These are phyloP conservation scores for Anastrepha obliqua DNA, from an alignment of 1,140 invertebrate species.

Conservation along the genomic window DNA sequence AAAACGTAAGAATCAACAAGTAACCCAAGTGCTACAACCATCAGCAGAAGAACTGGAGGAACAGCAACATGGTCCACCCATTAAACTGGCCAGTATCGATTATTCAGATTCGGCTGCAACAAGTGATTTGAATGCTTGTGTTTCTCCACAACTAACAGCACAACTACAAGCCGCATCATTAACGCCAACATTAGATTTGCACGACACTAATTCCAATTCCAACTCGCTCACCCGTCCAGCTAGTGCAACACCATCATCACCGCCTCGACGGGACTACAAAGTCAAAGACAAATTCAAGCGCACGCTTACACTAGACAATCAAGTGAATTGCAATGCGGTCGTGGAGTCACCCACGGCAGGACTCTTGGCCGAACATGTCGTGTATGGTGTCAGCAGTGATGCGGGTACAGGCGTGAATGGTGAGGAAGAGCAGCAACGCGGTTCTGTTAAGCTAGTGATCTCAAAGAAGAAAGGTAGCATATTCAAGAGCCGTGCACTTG, in stretches of 20 bases:
- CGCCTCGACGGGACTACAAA: slow-evolving; percentile 69
- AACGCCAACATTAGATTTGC: slow-evolving; percentile 55
- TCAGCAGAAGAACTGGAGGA: slow-evolving; percentile 55
- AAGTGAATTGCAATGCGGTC: slow-evolving; percentile 62
- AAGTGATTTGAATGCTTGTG: slow-evolving; percentile 58
- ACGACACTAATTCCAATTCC: slow-evolving; percentile 57
- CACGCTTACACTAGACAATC: slow-evolving; percentile 67
- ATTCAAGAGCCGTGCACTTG: slow-evolving; percentile 88
- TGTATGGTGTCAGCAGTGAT: slow-evolving; percentile 34
- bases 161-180: slow-evolving; percentile 59
- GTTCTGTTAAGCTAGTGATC: slow-evolving; percentile 79
- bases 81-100: slow-evolving; percentile 65
- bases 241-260: slow-evolving; percentile 64
- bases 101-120: slow-evolving; percentile 4
- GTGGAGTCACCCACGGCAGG: slow-evolving; percentile 54
- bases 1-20: slow-evolving; percentile 72
- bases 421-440: slow-evolving; percentile 65
- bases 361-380: slow-evolving; percentile 42
- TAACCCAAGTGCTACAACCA: slow-evolving; percentile 64
- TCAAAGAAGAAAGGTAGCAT: slow-evolving; percentile 90
- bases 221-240: slow-evolving; percentile 52
- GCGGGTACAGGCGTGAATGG: slow-evolving; percentile 64
- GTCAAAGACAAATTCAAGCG: slow-evolving; percentile 73
- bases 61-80: slow-evolving; percentile 61
- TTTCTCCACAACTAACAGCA: slow-evolving; percentile 61